These are phyloP conservation scores for Pasiphila rectangulata DNA, from an alignment of 2,888 invertebrate species.

Conservation along the genomic window DNA sequence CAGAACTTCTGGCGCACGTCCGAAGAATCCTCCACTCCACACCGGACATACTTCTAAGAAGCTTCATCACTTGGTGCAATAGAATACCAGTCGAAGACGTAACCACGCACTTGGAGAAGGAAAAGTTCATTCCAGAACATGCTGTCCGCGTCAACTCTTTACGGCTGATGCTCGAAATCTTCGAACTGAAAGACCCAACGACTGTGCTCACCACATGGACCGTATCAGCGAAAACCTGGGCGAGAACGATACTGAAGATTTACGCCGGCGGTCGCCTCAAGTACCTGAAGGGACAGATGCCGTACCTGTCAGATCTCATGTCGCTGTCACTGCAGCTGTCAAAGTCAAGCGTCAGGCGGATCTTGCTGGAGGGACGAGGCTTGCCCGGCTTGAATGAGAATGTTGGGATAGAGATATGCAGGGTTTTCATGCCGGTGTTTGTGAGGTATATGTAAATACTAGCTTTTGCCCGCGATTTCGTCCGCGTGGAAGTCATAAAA, in stretches of 20 bases:
- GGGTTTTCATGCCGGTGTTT: slow-evolving; percentile 40
- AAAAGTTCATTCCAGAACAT: slow-evolving; percentile 29
- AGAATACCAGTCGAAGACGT: slow-evolving; percentile 36
- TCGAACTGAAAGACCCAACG: slow-evolving; percentile 14
- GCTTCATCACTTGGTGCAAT: slow-evolving; percentile 33
- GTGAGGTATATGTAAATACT: too few relatives aligned
- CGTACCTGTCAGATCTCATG: slow-evolving; percentile 39
- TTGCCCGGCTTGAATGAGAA: slow-evolving; percentile 27
- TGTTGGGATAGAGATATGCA: slow-evolving; percentile 36
- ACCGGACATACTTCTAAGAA: not conserved
- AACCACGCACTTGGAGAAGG: slow-evolving; percentile 35
- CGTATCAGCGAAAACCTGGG: slow-evolving; percentile 15
- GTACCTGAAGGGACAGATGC: slow-evolving; percentile 27
- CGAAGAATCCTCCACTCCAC: slow-evolving; percentile 20
- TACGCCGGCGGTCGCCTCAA: slow-evolving; percentile 7
- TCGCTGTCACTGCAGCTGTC: slow-evolving; percentile 37
- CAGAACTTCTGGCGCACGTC: slow-evolving; percentile 31
- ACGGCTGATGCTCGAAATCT: slow-evolving; percentile 34
- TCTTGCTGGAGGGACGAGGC: slow-evolving; percentile 28
- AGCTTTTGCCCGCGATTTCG: too few relatives aligned
- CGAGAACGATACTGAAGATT: slow-evolving; percentile 10
- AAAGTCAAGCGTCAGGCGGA: slow-evolving; percentile 30
- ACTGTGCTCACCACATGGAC: slow-evolving; percentile 14
- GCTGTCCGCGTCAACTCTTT: slow-evolving; percentile 28
- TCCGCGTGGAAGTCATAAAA: too few relatives aligned